These are phyloP conservation scores for Sphinx pinastri DNA, from an alignment of 2,888 invertebrate species.

Conservation along the genomic window DNA sequence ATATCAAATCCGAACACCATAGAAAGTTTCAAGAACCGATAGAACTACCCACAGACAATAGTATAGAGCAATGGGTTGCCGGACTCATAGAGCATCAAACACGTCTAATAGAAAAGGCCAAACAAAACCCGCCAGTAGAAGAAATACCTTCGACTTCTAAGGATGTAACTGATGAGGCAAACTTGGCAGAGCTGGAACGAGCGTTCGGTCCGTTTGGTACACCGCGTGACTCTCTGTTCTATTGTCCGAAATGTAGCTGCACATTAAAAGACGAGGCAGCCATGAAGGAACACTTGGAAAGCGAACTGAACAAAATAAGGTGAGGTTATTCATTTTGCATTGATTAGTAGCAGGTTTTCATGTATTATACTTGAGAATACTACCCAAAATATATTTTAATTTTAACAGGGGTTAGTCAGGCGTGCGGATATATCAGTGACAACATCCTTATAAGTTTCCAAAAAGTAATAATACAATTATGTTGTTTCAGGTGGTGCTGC, in stretches of 20 bases:
- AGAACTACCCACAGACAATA: conserved; percentile 66
- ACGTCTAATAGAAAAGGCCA: conserved; percentile 53
- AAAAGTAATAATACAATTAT: conserved; percentile 18
- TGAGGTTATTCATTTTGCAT: conserved; percentile 37
- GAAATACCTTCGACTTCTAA: background rate
- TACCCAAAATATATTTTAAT: too few relatives aligned
- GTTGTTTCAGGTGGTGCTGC: conserved; percentile 70
- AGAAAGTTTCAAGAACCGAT: conserved; percentile 59
- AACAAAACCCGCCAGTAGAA: conserved; percentile 40
- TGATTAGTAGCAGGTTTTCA: too few relatives aligned
- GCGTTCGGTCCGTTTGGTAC: conserved; percentile 64
- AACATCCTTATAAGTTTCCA: too few relatives aligned
- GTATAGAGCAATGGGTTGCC: conserved; percentile 82
- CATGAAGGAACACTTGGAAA: conserved; percentile 69
- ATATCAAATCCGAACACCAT: conserved; percentile 78
- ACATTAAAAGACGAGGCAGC: conserved; percentile 50
- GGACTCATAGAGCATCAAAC: conserved; percentile 62
- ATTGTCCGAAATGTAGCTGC: conserved; percentile 67
- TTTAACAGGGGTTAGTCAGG: too few relatives aligned
- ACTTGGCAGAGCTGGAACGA: conserved; percentile 51
- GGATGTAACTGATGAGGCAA: conserved; percentile 27
- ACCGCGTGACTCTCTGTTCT: conserved; percentile 49
- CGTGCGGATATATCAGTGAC: too few relatives aligned
- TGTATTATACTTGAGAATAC: too few relatives aligned
- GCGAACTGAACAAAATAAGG: conserved; percentile 71